Conservation (phyloP, 1,140 invertebrate species). For the Leptoteleia sp. region DNA sequence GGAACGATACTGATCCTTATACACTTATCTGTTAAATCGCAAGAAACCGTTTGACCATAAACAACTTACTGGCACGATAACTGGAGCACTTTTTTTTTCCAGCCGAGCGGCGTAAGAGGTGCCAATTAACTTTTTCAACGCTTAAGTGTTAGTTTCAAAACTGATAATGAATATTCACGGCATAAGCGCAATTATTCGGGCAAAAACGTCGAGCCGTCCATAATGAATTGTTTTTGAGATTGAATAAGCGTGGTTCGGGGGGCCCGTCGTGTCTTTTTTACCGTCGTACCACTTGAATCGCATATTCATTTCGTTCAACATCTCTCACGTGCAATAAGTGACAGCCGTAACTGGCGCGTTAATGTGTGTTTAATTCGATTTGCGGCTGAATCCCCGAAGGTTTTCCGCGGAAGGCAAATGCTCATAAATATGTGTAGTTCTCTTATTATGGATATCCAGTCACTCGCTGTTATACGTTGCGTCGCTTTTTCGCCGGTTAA, state of each 20-base stretch:
- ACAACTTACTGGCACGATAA: too few species aligned
- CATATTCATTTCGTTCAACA: constrained; percentile 60
- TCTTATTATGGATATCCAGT: constrained; percentile 67
- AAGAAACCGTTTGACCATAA: too few species aligned
- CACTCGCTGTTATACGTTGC: constrained; percentile 53
- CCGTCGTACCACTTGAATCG: constrained; percentile 46
- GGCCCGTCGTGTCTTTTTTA: constrained; percentile 47
- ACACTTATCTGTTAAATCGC: too few species aligned
- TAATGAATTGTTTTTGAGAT: constrained; percentile 59
- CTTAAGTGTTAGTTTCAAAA: constrained; percentile 37
- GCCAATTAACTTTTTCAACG: constrained; percentile 41
- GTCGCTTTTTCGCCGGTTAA: constrained; percentile 63
- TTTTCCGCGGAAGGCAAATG: constrained; percentile 61
- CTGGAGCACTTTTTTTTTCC: constrained; percentile 30
- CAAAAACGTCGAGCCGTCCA: constrained; percentile 31
- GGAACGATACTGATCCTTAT: too few species aligned
- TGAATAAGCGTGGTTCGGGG: constrained; percentile 27
- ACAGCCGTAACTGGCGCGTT: constrained; percentile 64
- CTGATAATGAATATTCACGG: constrained; percentile 54
- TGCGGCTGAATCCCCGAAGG: constrained; percentile 50
- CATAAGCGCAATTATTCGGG: constrained; percentile 28
- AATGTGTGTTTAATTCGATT: constrained; percentile 68
- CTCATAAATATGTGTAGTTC: constrained; percentile 65
- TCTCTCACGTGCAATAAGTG: constrained; percentile 62
- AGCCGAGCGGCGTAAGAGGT: too few species aligned